Conservation (phyloP, 2,888 invertebrate genomes). For the Silvanus unidentatus region DNA sequence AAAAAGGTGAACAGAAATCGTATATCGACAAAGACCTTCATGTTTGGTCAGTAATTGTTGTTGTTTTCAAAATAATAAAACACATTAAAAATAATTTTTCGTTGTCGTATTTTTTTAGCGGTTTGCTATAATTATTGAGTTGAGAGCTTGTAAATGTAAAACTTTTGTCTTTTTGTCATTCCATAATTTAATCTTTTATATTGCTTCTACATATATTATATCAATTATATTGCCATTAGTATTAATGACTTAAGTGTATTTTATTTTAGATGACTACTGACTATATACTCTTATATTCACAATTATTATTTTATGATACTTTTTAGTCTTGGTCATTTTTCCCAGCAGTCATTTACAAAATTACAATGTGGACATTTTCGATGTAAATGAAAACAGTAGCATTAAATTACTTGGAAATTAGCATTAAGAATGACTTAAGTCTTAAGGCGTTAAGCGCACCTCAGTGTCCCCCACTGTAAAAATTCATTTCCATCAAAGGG, state of each 20-base stretch:
- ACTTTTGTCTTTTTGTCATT: slow-evolving; percentile 28
- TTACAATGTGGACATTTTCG: neutral
- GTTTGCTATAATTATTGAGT: neutral
- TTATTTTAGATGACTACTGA: slow-evolving; percentile 25
- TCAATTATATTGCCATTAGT: slow-evolving; percentile 31
- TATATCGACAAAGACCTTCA: too few relatives aligned
- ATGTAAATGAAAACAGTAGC: slow-evolving; percentile 1
- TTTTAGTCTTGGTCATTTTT: neutral
- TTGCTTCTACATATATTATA: slow-evolving; percentile 8
- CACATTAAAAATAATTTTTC: too few relatives aligned
- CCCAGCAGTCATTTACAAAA: slow-evolving; percentile 1
- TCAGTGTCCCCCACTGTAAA: neutral
- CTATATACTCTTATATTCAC: too few relatives aligned
- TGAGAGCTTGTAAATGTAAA: neutral
- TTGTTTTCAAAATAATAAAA: too few relatives aligned
- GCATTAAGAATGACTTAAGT: too few relatives aligned
- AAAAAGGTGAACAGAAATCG: too few relatives aligned
- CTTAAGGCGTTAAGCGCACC: too few relatives aligned
- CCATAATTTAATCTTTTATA: slow-evolving; percentile 24
- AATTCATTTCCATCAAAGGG: neutral
- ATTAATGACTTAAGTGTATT: slow-evolving; percentile 32
- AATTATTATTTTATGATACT: too few relatives aligned
- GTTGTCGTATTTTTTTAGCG: too few relatives aligned
- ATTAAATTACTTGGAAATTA: neutral
- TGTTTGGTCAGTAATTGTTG: too few relatives aligned